Base-by-base conservation (phyloP, 2,113 vertebrate species). In the Epinephelus cyanopodus region DNA sequence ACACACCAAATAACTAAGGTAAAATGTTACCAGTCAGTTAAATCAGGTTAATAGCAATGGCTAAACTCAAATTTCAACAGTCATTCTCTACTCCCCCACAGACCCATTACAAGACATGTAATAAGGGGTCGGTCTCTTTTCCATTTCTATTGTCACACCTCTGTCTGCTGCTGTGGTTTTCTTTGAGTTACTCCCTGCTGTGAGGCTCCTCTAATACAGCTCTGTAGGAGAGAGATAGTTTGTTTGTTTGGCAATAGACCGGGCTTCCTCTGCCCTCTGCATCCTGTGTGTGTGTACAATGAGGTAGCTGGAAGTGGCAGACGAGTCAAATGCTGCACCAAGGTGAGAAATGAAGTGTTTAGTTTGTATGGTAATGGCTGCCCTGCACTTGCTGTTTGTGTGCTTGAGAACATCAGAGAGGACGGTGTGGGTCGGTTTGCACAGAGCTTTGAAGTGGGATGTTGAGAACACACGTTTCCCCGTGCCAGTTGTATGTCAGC, bases 271-370 rank as follows among this genome's bases (percentile, higher is more conserved):
- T 81, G 58, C 71, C 73, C 56, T 53, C 70, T 78, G 77, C 27
- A 70, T 85, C 47, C 52, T 65, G 37, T 79, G 73, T 81, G 52
- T 66, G 60, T 74, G 33, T 69, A 37, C 54, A 47, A 63, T 83
- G 75, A 65, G 73, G 61, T 29, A 72, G 65, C 18, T 86, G 83
- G 56, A 77, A 83, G 64, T 69, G 81, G 81, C 83, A 85, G 81
- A 61, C 53, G 69, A 82, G 82, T 85, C 84, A 92, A 93, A 90
- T 54, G 50, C 89, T 73, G 62, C 92, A 92, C 88, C 74, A 42
- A 66, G 61, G 89, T 90, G 92, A 90, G 83, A 94, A 81, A 42
- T 85, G n/a, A 72, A 74, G 71, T 79, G 83, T 81, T 82, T 74
- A 63, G 77, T 88, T 83, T 69, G 77, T 77, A 79, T 84, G 89